Conservation (phyloP, 1,140 invertebrate genomes). For the Drosophila melanogaster region DNA sequence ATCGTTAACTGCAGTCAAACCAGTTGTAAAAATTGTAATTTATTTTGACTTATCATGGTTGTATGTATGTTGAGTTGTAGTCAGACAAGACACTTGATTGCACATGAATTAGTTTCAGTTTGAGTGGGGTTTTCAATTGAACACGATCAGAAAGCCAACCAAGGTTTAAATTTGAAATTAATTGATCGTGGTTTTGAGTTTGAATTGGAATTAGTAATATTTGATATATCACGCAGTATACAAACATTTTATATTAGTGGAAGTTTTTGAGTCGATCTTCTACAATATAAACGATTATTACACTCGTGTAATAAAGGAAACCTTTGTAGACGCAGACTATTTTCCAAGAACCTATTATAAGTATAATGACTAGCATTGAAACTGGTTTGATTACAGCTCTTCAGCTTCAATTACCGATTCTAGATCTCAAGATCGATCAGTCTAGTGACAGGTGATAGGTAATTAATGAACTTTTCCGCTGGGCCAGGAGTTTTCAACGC, state of each 20-base stretch:
- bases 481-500: background rate
- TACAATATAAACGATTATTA: background rate
- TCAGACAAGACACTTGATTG: slow-evolving; percentile 41
- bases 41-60: slow-evolving; percentile 38
- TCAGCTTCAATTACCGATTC: background rate
- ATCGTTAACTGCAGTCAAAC: slow-evolving; percentile 24
- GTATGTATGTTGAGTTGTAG: slow-evolving; percentile 28
- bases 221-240: background rate
- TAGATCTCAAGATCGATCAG: background rate
- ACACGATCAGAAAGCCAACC: slow-evolving; percentile 10
- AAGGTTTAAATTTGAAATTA: slow-evolving; percentile 33
- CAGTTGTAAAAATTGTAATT: slow-evolving; percentile 28
- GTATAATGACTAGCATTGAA: background rate
- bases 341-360: background rate
- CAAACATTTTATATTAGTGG: background rate
- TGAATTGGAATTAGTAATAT: background rate
- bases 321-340: background rate
- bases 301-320: background rate
- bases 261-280: too few relatives aligned
- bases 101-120: slow-evolving; percentile 38
- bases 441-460: background rate
- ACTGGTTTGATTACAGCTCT: slow-evolving; percentile 4
- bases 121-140: slow-evolving; percentile 24
- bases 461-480: slow-evolving; percentile 14
- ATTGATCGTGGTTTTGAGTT: slow-evolving; percentile 25